Conservation (phyloP, 2,797 vertebrate species). For the Arnoldichthys spilopterus region DNA sequence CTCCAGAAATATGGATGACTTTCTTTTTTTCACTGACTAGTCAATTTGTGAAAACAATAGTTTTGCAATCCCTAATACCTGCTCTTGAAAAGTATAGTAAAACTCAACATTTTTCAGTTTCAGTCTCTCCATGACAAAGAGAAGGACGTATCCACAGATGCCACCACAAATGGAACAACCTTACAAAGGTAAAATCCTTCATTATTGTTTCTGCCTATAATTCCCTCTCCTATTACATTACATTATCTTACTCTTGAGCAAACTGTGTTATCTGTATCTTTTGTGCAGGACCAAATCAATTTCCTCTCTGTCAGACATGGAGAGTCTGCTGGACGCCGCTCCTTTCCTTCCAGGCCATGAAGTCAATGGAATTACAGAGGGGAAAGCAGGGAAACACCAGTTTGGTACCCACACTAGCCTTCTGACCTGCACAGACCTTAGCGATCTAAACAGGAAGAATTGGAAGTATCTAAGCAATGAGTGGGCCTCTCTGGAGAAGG, state of each 20-base stretch:
- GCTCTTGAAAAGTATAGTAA: conserved; percentile 21
- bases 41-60: too few relatives aligned
- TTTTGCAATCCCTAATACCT: not conserved
- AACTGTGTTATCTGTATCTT: not conserved
- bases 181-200: conserved; percentile 83
- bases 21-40: too few relatives aligned
- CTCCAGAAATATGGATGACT: too few relatives aligned
- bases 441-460: conserved; percentile 79
- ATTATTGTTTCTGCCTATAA: not conserved
- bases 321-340: conserved; percentile 82
- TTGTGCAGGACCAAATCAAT: conserved; percentile 78
- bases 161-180: conserved; percentile 78
- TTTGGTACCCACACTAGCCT: conserved; percentile 63
- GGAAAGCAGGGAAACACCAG: conserved; percentile 68
- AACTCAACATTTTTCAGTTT: conserved; percentile 14
- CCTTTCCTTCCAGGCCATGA: conserved; percentile 78
- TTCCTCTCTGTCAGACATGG: conserved; percentile 85
- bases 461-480: conserved; percentile 86
- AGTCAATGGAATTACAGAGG: conserved; percentile 66
- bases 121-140: conserved; percentile 85
- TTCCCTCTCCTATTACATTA: not conserved
- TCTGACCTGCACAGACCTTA: conserved; percentile 68
- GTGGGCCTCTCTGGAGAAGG: conserved; percentile 72
- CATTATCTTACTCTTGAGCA: too few relatives aligned
- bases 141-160: conserved; percentile 81